These are phyloP conservation scores for Lonchura striata DNA, from an alignment of 2,113 vertebrate species.

Conservation along the genomic window DNA sequence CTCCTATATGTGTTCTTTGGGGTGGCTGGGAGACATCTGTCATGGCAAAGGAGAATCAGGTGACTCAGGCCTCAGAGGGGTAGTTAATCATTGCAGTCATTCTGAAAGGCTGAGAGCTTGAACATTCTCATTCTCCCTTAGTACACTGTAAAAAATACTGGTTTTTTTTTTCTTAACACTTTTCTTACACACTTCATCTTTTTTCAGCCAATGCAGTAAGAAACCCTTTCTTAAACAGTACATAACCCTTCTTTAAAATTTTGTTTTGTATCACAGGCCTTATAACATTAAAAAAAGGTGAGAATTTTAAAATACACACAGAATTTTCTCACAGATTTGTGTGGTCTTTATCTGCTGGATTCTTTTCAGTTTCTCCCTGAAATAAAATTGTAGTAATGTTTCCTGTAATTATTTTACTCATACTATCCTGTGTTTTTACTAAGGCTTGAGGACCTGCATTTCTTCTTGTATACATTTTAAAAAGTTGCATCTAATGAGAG, in stretches of 20 bases:
- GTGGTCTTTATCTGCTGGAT: not conserved
- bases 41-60: not conserved
- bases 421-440: not conserved
- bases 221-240: not conserved
- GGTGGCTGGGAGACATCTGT: not conserved
- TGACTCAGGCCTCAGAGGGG: not conserved
- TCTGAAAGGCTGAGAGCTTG: not conserved
- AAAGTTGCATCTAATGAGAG: not conserved
- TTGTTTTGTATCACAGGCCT: not conserved
- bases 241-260: not conserved
- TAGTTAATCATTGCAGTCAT: not conserved
- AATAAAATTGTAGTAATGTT: not conserved
- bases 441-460: not conserved
- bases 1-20: not conserved
- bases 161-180: not conserved
- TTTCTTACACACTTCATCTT: not conserved
- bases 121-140: not conserved
- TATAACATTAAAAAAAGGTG: not conserved
- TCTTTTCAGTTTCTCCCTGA: not conserved
- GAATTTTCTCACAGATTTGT: not conserved
- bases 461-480: not conserved
- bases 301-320: not conserved
- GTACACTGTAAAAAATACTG: not conserved
- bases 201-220: not conserved
- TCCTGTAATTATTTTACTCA: not conserved